These are phyloP conservation scores for Xiphorhynchus elegans DNA, from an alignment of 2,113 vertebrate species.

Conservation along the genomic window DNA sequence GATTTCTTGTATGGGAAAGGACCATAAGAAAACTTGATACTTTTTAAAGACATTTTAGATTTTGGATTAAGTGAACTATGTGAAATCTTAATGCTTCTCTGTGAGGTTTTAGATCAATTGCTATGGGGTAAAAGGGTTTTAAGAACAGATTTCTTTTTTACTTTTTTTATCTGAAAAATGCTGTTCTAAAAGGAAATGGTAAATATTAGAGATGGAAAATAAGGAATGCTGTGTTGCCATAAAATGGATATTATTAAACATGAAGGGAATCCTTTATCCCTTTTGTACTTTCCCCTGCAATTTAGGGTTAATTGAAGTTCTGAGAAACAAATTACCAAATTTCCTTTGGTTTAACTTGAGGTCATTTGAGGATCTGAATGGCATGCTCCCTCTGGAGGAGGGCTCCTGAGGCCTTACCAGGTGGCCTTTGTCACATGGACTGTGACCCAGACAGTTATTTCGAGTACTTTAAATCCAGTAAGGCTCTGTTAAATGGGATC, in stretches of 20 bases:
- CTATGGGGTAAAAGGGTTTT: background rate
- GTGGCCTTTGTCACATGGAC: background rate
- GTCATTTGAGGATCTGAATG: background rate
- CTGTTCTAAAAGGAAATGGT: background rate
- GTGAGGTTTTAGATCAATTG: background rate
- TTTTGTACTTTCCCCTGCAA: background rate
- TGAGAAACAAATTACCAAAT: background rate
- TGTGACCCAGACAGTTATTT: conserved; percentile 47
- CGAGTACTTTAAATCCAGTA: conserved; percentile 10
- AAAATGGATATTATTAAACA: background rate
- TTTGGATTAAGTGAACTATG: background rate
- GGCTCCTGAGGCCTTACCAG: background rate
- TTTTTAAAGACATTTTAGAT: background rate
- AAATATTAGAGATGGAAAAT: background rate
- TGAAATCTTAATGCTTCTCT: background rate
- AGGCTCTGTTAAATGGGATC: conserved; percentile 28
- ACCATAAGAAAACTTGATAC: background rate
- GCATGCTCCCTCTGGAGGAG: background rate
- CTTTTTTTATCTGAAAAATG: background rate
- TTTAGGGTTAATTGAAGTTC: background rate
- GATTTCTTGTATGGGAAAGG: background rate
- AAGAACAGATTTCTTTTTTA: background rate
- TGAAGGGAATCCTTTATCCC: background rate
- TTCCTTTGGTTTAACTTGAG: conserved; percentile 1
- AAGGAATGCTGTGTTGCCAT: background rate